Evolutionary conservation across 2,113 vertebrate genomes (phyloP).

Genomic region (Pteruthius melanotis): DNA sequence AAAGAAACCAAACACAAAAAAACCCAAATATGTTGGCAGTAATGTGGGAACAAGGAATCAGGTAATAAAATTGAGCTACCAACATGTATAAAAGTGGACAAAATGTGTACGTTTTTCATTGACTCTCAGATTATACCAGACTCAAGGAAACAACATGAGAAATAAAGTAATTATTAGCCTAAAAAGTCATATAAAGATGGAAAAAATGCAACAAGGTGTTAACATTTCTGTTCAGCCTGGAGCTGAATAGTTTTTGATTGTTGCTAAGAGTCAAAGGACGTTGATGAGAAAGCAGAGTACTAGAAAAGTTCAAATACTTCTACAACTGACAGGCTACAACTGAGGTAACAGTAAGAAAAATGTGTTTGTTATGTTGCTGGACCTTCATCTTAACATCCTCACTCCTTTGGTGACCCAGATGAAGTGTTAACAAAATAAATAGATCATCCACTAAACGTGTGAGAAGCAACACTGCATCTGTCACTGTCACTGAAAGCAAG

Average conservation of each 20-base stretch:
- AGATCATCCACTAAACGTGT: not conserved
- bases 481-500: not conserved
- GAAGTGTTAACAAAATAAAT: constrained; percentile 20
- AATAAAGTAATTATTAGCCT: not conserved
- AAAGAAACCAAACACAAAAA: not conserved
- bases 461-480: not conserved
- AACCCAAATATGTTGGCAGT: not conserved
- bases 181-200: not conserved
- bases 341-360: not conserved
- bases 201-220: not conserved
- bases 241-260: not conserved
- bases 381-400: constrained; percentile 28
- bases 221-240: not conserved
- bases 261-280: not conserved
- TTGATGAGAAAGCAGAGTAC: not conserved
- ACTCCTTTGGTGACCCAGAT: not conserved
- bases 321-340: not conserved
- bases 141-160: not conserved
- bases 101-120: not conserved
- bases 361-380: not conserved
- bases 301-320: not conserved
- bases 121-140: not conserved
- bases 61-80: not conserved
- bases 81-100: not conserved
- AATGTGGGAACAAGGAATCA: not conserved